Conservation (phyloP, 2,888 invertebrate species). For the Aporophyla lueneburgensis region DNA sequence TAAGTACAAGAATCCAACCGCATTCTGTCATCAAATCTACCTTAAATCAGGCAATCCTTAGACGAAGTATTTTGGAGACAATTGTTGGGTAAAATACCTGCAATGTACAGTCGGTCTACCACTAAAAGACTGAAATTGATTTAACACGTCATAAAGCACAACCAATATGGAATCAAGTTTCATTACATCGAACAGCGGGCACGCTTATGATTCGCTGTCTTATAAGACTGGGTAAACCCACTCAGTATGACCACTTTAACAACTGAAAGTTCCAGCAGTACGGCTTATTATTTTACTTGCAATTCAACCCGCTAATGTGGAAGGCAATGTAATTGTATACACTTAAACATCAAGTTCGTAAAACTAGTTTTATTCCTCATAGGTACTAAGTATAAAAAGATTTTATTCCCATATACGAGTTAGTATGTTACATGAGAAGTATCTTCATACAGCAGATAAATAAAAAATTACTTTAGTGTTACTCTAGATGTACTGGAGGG, state of each 20-base stretch:
- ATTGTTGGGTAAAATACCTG: conserved; percentile 3
- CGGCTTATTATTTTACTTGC: background rate
- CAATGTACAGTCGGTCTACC: background rate
- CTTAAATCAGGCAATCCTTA: conserved; percentile 35
- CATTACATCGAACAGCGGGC: background rate
- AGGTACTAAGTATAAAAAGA: conserved; percentile 28
- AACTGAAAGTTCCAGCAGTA: conserved; percentile 6
- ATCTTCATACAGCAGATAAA: conserved; percentile 68
- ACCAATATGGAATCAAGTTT: background rate
- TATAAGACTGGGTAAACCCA: background rate
- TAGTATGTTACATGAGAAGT: conserved; percentile 39
- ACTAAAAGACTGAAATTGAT: background rate
- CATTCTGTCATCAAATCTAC: conserved; percentile 13
- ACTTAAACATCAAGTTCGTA: conserved; percentile 18
- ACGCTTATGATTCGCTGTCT: background rate
- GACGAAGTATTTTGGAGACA: conserved; percentile 21
- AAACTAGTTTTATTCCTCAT: conserved; percentile 21
- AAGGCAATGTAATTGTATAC: conserved; percentile 7
- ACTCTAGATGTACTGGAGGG: conserved; percentile 74
- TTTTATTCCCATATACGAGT: conserved; percentile 36
- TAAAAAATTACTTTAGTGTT: conserved; percentile 82
- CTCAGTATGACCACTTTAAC: background rate
- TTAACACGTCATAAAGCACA: background rate
- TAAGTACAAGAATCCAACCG: background rate
- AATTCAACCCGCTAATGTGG: conserved; percentile 20